phyloP scores from a whole-genome alignment of 53 echinoderm and acorn worm species.

The Stichopus horrens region DNA sequence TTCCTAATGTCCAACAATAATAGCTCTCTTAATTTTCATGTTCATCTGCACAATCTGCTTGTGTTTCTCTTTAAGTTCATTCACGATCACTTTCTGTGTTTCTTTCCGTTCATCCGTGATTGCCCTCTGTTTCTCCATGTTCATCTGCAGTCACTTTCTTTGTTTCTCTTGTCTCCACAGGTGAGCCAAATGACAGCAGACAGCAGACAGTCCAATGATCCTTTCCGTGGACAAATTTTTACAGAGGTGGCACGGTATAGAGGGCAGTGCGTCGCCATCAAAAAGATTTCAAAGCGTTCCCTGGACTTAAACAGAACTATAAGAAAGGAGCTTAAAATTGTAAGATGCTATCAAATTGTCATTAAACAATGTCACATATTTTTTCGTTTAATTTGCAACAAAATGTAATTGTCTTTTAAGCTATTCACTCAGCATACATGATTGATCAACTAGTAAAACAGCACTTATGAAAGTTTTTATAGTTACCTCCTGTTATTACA shows the following conservation, averaged over 20 bases:
- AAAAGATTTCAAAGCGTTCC: constrained; percentile 74
- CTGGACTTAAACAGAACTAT: constrained; percentile 73
- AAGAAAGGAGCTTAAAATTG: constrained; percentile 89
- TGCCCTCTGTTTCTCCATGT: constrained; percentile 62
- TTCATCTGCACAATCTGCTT: too few species aligned
- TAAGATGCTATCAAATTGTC: constrained; percentile 45
- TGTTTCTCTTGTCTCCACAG: constrained; percentile 41
- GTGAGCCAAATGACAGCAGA: constrained; percentile 83
- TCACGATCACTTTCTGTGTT: too few species aligned
- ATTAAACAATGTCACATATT: too few species aligned
- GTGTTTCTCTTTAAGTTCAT: too few species aligned
- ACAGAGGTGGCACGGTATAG: constrained; percentile 83
- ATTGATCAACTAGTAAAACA: too few species aligned
- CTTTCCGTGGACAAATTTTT: constrained; percentile 82
- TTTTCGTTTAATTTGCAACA: too few species aligned
- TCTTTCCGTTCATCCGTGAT: constrained; percentile 45
- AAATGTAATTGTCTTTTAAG: too few species aligned
- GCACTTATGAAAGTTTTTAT: neutral
- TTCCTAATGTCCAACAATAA: too few species aligned
- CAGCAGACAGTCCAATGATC: constrained; percentile 72
- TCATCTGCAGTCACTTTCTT: neutral
- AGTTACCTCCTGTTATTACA: neutral
- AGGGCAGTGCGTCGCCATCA: constrained; percentile 81
- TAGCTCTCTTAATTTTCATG: too few species aligned
- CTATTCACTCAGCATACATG: too few species aligned